Conservation (phyloP, 1,140 invertebrate genomes). For the Atta colombica region DNA sequence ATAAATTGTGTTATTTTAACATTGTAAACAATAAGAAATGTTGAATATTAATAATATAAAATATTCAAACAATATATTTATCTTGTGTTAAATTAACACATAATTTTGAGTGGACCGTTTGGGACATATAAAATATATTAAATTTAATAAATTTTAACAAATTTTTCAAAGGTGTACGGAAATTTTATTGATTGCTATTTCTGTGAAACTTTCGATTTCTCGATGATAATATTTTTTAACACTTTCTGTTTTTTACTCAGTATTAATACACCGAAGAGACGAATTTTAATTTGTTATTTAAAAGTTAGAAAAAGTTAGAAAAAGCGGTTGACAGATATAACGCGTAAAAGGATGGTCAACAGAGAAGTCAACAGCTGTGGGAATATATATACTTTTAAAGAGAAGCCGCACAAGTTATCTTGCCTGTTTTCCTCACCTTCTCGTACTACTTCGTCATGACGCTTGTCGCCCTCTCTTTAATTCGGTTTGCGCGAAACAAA, state of each 20-base stretch:
- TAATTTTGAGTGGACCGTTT: too few relatives aligned
- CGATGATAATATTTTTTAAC: not conserved
- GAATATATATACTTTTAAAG: conserved; percentile 16
- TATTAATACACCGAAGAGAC: not conserved
- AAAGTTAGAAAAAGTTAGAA: not conserved
- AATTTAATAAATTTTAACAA: too few relatives aligned
- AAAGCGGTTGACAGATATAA: not conserved
- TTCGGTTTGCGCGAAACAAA: conserved; percentile 74
- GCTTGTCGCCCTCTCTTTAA: conserved; percentile 32
- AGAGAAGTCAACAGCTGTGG: not conserved
- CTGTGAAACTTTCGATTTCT: not conserved
- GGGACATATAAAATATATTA: too few relatives aligned
- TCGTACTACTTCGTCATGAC: conserved; percentile 2
- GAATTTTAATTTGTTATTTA: not conserved
- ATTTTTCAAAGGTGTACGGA: too few relatives aligned
- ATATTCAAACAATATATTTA: too few relatives aligned
- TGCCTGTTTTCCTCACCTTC: conserved; percentile 2
- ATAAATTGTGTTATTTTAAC: too few relatives aligned
- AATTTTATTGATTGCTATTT: not conserved
- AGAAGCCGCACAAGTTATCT: conserved; percentile 45
- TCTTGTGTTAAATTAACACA: too few relatives aligned
- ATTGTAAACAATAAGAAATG: too few relatives aligned
- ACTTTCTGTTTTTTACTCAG: not conserved
- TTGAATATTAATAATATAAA: too few relatives aligned
- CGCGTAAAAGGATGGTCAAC: not conserved